Conservation (phyloP, 2,797 vertebrate genomes). For the Coregonus ussuriensis region DNA sequence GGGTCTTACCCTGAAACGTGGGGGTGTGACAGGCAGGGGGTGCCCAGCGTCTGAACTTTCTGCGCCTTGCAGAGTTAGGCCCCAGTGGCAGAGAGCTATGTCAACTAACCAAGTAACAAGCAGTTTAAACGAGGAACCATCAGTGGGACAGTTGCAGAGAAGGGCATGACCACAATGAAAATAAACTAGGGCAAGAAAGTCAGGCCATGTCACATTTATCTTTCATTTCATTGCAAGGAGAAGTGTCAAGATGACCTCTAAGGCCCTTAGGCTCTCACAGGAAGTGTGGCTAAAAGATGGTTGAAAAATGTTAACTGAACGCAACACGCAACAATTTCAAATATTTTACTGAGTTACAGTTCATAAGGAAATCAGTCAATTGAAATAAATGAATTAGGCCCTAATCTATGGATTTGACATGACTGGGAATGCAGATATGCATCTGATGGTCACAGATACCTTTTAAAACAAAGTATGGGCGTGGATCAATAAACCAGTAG, state of each 20-base stretch:
- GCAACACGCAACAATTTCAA: constrained; percentile 28
- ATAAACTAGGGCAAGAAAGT: background rate
- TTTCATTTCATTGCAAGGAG: background rate
- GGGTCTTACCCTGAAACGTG: background rate
- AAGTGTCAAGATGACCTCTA: background rate
- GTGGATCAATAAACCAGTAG: too few species aligned
- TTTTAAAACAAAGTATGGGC: too few species aligned
- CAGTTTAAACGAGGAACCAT: background rate
- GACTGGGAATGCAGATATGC: too few species aligned
- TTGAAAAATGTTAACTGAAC: constrained; percentile 9
- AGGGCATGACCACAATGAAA: too few species aligned
- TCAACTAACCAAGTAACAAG: background rate
- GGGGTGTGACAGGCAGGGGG: background rate
- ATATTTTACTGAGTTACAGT: too few species aligned
- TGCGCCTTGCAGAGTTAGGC: background rate
- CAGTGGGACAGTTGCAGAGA: background rate
- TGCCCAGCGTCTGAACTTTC: background rate
- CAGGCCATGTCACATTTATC: background rate
- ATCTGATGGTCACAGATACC: too few species aligned
- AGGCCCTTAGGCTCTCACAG: too few species aligned
- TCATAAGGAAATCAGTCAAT: too few species aligned
- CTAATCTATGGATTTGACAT: too few species aligned
- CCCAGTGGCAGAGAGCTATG: background rate
- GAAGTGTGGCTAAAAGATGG: constrained; percentile 19
- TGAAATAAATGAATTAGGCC: too few species aligned